These are phyloP conservation scores for Microcebus ravelobensis DNA, from an alignment of 2,113 vertebrate species.

Conservation along the genomic window DNA sequence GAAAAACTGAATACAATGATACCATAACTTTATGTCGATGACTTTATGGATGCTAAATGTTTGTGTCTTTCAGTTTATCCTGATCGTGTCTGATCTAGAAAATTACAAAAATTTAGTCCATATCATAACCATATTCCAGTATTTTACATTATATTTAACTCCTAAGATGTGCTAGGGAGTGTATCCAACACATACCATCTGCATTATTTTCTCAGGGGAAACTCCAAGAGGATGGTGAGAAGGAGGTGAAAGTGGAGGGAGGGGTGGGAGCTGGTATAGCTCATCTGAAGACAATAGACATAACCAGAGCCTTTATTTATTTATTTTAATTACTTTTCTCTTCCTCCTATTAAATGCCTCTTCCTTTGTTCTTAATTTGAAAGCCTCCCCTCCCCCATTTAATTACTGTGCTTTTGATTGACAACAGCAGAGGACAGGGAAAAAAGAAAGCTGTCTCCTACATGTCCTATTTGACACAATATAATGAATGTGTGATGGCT, in stretches of 20 bases:
- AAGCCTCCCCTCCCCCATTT: slow-evolving; percentile 61
- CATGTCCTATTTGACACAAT: slow-evolving; percentile 68
- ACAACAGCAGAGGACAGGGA: slow-evolving; percentile 67
- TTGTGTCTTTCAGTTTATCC: not conserved
- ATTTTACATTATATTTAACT: not conserved
- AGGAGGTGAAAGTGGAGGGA: not conserved
- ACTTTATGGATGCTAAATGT: not conserved
- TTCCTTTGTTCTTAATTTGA: slow-evolving; percentile 72
- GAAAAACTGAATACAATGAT: not conserved
- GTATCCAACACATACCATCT: accelerated
- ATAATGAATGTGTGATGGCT: slow-evolving; percentile 73
- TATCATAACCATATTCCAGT: not conserved
- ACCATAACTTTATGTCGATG: not conserved
- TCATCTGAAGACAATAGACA: slow-evolving; percentile 42
- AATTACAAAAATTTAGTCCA: not conserved
- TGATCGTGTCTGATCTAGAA: not conserved
- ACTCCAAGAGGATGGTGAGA: not conserved
- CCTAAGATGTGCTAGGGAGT: not conserved
- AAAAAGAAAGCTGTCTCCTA: slow-evolving; percentile 54
- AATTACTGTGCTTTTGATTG: slow-evolving; percentile 82
- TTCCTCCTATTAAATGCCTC: slow-evolving; percentile 28
- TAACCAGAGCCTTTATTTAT: slow-evolving; percentile 51
- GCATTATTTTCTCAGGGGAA: not conserved
- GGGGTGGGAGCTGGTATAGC: not conserved
- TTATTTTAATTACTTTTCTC: slow-evolving; percentile 71